phyloP scores from a whole-genome alignment of 2,113 vertebrate species.

The Gobiocypris rarus region DNA sequence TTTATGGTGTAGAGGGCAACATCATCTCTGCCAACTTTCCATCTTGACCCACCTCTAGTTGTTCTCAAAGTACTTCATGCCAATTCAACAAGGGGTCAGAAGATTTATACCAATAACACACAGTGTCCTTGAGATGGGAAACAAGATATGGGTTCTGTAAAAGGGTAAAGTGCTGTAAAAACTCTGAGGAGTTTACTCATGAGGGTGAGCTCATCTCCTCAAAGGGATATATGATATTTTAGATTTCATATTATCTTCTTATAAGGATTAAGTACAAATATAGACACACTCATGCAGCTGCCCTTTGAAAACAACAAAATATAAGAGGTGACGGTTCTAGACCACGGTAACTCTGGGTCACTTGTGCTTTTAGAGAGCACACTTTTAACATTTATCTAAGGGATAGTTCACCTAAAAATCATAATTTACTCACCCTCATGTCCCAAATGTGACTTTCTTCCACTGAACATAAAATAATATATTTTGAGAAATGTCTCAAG shows the following conservation, averaged over 20 bases:
- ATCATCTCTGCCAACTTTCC: not conserved
- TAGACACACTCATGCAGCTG: not conserved
- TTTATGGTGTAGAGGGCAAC: not conserved
- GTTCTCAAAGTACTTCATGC: not conserved
- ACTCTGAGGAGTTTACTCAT: not conserved
- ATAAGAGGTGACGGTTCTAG: not conserved
- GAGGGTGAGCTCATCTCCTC: constrained; percentile 22
- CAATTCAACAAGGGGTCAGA: not conserved
- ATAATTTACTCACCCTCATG: no score
- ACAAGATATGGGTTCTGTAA: constrained; percentile 11
- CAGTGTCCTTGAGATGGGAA: not conserved
- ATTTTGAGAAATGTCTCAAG: no score
- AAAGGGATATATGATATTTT: not conserved
- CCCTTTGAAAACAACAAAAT: not conserved
- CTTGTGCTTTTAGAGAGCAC: no score
- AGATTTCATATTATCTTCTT: not conserved
- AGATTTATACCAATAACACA: not conserved
- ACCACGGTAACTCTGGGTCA: no score
- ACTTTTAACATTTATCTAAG: no score
- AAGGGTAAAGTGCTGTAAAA: constrained; percentile 4
- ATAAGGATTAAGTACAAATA: constrained; percentile 7
- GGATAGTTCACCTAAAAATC: no score
- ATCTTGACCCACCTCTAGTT: not conserved
- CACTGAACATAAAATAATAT: no score
- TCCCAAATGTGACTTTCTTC: no score